Evolutionary conservation across 2,797 vertebrate species (phyloP).

Genomic region (Clarias platycephalus): DNA sequence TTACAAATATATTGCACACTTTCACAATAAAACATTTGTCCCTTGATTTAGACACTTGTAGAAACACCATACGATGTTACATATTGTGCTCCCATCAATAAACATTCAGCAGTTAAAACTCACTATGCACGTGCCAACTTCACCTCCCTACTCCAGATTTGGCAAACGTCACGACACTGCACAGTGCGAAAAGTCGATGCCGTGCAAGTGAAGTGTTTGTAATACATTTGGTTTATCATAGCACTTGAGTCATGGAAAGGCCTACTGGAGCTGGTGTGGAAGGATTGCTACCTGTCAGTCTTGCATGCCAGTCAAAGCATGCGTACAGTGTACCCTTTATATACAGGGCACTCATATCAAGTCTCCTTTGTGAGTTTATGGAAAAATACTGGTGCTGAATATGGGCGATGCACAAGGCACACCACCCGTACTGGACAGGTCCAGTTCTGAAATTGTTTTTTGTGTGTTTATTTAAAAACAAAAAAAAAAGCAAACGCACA

Average conservation of each 20-base stretch:
- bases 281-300: slow-evolving; percentile 29
- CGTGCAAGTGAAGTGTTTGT: background rate
- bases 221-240: background rate
- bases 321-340: background rate
- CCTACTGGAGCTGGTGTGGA: slow-evolving; percentile 34
- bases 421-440: slow-evolving; percentile 14
- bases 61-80: slow-evolving; percentile 29
- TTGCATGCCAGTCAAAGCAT: background rate
- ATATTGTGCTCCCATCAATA: background rate
- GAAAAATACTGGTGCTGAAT: slow-evolving; percentile 37
- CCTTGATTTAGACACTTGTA: slow-evolving; percentile 38
- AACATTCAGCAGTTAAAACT: slow-evolving; percentile 22
- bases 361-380: slow-evolving; percentile 20
- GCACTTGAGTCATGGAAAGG: slow-evolving; percentile 26
- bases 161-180: background rate
- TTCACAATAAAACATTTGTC: slow-evolving; percentile 43
- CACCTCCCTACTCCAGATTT: background rate
- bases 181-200: background rate
- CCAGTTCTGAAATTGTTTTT: slow-evolving; percentile 7
- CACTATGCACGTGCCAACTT: background rate
- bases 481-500: background rate
- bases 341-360: background rate
- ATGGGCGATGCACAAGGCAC: background rate
- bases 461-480: slow-evolving; percentile 3
- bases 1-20: slow-evolving; percentile 69